These are phyloP conservation scores for Ectropis crepuscularia DNA, from an alignment of 2,888 invertebrate genomes.

Conservation along the genomic window DNA sequence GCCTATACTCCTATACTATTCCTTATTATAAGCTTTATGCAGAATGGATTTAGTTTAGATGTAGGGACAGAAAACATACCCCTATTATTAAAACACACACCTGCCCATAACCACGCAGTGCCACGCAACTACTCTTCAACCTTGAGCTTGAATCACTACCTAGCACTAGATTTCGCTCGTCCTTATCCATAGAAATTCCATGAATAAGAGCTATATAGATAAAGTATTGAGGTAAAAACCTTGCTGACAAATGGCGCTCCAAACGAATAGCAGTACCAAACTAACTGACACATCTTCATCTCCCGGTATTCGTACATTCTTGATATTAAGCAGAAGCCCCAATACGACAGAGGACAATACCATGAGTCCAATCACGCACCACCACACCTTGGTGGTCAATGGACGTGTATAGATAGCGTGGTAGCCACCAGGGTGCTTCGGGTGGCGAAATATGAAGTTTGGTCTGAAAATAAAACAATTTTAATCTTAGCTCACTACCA, in stretches of 20 bases:
- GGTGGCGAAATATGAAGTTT: slow-evolving; percentile 88
- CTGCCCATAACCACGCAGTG: too few relatives aligned
- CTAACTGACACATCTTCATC: slow-evolving; percentile 73
- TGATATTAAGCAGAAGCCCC: slow-evolving; percentile 56
- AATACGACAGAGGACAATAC: slow-evolving; percentile 53
- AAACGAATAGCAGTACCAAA: slow-evolving; percentile 72
- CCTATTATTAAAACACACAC: too few relatives aligned
- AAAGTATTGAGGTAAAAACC: slow-evolving; percentile 56
- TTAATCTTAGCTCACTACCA: background rate
- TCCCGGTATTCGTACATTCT: slow-evolving; percentile 35
- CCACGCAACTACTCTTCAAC: too few relatives aligned
- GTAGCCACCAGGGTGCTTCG: slow-evolving; percentile 84
- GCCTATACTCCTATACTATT: too few relatives aligned
- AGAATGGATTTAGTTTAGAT: background rate
- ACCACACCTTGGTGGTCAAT: slow-evolving; percentile 84
- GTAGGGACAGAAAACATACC: too few relatives aligned
- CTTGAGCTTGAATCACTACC: too few relatives aligned
- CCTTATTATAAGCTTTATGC: too few relatives aligned
- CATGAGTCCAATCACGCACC: slow-evolving; percentile 69
- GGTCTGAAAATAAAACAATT: slow-evolving; percentile 70
- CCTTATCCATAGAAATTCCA: too few relatives aligned
- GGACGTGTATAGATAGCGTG: slow-evolving; percentile 87
- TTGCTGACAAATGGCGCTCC: slow-evolving; percentile 79
- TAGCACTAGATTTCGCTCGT: too few relatives aligned
- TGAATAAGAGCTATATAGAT: too few relatives aligned